Percentiles rank a stretch among this genome's conserved stretches.
Evolutionary conservation across 2,113 vertebrate species (phyloP).

Genomic region (Myrmecophaga tridactyla): DNA sequence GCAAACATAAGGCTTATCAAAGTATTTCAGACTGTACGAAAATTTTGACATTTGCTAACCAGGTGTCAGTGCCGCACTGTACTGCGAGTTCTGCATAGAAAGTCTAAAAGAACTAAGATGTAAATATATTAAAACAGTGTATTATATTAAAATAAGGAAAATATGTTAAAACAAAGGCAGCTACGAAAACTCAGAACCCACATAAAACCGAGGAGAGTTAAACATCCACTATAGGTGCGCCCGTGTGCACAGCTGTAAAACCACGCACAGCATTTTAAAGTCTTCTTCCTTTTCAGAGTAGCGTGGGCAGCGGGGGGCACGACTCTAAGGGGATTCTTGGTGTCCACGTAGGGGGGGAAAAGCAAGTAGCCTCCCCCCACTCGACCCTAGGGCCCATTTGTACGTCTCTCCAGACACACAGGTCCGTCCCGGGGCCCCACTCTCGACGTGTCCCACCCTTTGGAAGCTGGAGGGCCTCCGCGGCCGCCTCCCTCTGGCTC

Average conservation of each 20-base stretch:
- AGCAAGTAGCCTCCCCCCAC: not conserved
- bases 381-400: accelerated
- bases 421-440: not conserved
- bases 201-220: not conserved
- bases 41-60: not conserved
- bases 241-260: not conserved
- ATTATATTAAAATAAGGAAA: not conserved
- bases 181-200: not conserved
- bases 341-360: not conserved
- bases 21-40: not conserved
- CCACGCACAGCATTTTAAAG: not conserved
- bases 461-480: not conserved
- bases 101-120: not conserved
- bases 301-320: not conserved
- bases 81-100: not conserved
- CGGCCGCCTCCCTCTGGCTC: not conserved
- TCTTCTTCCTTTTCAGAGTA: not conserved
- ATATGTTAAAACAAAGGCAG: not conserved
- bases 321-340: not conserved
- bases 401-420: not conserved
- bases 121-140: not conserved
- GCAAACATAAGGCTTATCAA: not conserved
- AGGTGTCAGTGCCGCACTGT: not conserved
- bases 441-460: not conserved
- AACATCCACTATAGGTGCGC: not conserved